Evolutionary conservation across 2,888 invertebrate species (phyloP).

Genomic region (Exephanes ischioxanthus): DNA sequence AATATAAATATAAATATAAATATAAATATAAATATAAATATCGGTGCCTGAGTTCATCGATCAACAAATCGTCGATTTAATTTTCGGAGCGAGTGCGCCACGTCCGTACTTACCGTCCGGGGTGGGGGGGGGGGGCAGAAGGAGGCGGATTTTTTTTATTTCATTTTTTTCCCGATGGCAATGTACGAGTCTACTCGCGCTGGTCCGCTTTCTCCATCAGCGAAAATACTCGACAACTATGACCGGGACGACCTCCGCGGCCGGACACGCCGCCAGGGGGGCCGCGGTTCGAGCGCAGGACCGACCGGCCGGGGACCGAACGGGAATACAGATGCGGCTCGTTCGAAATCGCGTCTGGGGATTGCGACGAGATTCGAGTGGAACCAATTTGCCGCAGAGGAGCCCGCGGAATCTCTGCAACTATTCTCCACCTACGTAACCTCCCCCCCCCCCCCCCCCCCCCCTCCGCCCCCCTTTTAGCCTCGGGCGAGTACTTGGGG

Average conservation of each 20-base stretch:
- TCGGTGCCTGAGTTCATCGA: too few relatives aligned
- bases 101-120: too few relatives aligned
- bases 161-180: too few relatives aligned
- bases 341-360: conserved; percentile 66
- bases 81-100: too few relatives aligned
- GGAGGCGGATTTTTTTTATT: too few relatives aligned
- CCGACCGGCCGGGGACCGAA: background rate
- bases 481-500: background rate
- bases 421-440: conserved; percentile 48
- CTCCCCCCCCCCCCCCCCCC: background rate
- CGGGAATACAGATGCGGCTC: conserved; percentile 60
- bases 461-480: background rate
- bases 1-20: too few relatives aligned
- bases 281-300: too few relatives aligned
- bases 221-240: conserved; percentile 4
- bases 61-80: too few relatives aligned
- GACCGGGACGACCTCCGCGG: background rate
- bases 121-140: too few relatives aligned
- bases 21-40: too few relatives aligned
- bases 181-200: too few relatives aligned
- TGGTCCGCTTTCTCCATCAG: too few relatives aligned
- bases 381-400: conserved; percentile 69
- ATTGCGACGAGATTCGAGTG: conserved; percentile 70
- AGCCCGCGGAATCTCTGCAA: conserved; percentile 56
- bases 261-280: conserved; percentile 6